Evolutionary conservation across 2,888 invertebrate species (phyloP), one percentile per base, ranked within the genome.

Genomic region (Cheilosia impressa): DNA sequence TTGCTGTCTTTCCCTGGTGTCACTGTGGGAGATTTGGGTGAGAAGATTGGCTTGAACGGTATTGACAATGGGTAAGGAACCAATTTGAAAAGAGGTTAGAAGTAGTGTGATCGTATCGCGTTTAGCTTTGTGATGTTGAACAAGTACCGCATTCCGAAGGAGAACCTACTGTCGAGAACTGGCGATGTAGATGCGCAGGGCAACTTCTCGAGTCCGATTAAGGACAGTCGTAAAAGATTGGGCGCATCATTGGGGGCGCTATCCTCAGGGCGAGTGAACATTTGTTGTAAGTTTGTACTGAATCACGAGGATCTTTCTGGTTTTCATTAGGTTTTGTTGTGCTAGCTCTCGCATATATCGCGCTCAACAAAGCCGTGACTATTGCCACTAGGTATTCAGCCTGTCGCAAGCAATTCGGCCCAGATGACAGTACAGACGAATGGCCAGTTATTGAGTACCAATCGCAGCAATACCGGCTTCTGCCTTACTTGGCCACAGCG

Each of bases 401-500:
- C 0, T 96, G 96, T 0, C 93, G 98, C 84, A 95, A 94, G 88
- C 99, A 99, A 93, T 99, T 98, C 91, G 98, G 97, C 0, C 95
- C 97, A 0, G 94, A 95, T 4, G 93, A 94, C 13, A 88, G 88
- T 3, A 91, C 93, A 2, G 90, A 92, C 7, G 98, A 99, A 91
- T 94, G 95, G 84, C 96, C 98, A 0, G 96, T 99, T 1, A 92
- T 99, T 88, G 98, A 98, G 90, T 99, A 99, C 91, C 98, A 98
- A 91, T 94, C 97, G 50, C 97, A 97, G 95, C 97, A 97, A 94
- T 95, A 95, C 90, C 94, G 97, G 1, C 90, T 97, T 10, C 91
- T 97, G 60, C 97, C 97, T 0, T 95, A 95, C 90, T 89, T 97
- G 88, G 96, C 96, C 0, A 94, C 95, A 0, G 92, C 94, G 0